Evolutionary conservation across 2,113 vertebrate species (phyloP).

Genomic region (Okapia johnstoni): DNA sequence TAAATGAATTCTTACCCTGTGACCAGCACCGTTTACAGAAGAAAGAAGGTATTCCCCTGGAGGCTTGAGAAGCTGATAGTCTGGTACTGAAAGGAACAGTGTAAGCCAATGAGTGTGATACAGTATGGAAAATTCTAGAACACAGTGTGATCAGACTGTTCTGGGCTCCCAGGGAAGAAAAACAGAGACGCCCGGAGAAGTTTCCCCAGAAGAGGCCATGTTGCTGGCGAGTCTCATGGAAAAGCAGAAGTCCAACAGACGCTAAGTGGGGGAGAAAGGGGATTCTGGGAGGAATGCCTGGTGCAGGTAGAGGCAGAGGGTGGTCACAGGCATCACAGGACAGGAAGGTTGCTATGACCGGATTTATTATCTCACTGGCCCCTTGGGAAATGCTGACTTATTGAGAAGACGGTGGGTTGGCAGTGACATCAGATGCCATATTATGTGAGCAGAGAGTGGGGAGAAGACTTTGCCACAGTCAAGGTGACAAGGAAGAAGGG

Average conservation of each 20-base stretch:
- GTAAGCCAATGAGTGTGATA: neutral
- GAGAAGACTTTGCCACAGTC: neutral
- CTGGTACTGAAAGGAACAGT: neutral
- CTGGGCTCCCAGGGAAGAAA: neutral
- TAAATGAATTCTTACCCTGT: neutral
- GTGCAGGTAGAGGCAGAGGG: neutral
- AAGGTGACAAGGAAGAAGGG: neutral
- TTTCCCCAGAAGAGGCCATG: neutral
- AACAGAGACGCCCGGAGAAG: neutral
- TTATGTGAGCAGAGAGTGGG: neutral
- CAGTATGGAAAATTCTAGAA: neutral
- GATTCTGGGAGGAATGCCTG: neutral
- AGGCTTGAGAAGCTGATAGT: neutral
- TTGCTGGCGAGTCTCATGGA: neutral
- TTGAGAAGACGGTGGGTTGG: neutral
- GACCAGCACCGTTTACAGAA: neutral
- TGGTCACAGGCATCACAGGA: fast-evolving
- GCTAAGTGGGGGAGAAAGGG: neutral
- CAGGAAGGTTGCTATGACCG: neutral
- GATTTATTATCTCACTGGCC: neutral
- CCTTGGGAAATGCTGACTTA: neutral
- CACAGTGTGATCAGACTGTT: neutral
- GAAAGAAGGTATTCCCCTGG: neutral
- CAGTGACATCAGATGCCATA: neutral
- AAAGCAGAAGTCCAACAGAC: neutral